Percentiles rank a stretch among this genome's conserved stretches.
These are phyloP conservation scores for Acrocephalus arundinaceus DNA, from an alignment of 2,113 vertebrate genomes.

Conservation along the genomic window DNA sequence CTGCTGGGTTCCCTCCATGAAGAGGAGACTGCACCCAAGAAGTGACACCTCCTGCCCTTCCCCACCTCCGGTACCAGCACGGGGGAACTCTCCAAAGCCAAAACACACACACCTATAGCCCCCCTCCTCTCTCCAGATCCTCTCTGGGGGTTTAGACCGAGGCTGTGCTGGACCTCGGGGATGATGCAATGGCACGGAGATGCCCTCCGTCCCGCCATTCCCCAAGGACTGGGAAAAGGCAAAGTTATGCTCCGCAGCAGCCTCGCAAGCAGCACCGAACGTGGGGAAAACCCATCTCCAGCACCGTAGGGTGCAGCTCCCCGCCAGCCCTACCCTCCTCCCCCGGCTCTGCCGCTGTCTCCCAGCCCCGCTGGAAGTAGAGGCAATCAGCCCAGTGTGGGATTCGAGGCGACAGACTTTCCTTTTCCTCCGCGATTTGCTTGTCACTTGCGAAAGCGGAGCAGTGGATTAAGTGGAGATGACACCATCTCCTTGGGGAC, in stretches of 20 bases:
- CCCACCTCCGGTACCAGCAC: not conserved
- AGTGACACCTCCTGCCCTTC: not conserved
- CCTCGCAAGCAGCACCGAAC: not conserved
- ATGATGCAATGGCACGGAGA: constrained; percentile 13
- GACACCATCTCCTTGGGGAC: constrained; percentile 56
- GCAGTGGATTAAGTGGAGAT: constrained; percentile 39
- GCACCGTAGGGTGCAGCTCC: not conserved
- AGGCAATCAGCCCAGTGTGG: constrained; percentile 51
- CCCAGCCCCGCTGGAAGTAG: constrained; percentile 36
- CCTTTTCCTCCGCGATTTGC: constrained; percentile 37
- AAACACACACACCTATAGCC: not conserved
- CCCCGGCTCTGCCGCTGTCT: constrained; percentile 3
- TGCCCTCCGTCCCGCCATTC: not conserved
- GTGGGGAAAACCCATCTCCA: not conserved
- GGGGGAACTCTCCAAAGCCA: not conserved
- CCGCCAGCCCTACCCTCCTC: not conserved
- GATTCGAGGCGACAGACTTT: constrained; percentile 66
- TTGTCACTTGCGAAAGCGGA: constrained; percentile 44
- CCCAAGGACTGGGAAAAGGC: not conserved
- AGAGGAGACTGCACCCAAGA: not conserved
- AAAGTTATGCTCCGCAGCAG: constrained; percentile 6
- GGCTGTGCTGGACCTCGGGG: not conserved
- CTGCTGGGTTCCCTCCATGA: not conserved
- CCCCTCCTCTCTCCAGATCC: not conserved
- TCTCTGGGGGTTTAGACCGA: not conserved